phyloP scores from a whole-genome alignment of 1,140 invertebrate genomes.

The Drosophila tristis region DNA sequence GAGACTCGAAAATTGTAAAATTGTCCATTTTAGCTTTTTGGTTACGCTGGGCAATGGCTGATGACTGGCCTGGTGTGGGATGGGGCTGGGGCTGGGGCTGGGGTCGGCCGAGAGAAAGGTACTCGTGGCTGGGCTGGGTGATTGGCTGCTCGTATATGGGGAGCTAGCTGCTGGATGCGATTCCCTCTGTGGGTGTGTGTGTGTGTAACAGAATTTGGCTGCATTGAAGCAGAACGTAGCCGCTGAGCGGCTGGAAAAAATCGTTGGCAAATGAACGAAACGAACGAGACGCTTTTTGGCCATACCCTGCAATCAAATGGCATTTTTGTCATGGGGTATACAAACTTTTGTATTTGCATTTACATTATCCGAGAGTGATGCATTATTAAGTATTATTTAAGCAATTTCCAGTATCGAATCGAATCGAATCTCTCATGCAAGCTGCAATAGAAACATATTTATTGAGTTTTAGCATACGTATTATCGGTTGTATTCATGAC shows the following conservation, averaged over 20 bases:
- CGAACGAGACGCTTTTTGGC: slow-evolving; percentile 24
- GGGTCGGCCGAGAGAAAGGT: not conserved
- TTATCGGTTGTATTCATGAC: too few relatives aligned
- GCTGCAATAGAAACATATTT: too few relatives aligned
- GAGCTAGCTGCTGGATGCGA: not conserved
- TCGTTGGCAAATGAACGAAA: slow-evolving; percentile 42
- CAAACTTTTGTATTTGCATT: too few relatives aligned
- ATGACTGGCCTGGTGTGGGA: not conserved
- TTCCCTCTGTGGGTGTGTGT: slow-evolving; percentile 1
- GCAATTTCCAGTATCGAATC: too few relatives aligned
- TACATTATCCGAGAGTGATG: too few relatives aligned
- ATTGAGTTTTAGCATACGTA: too few relatives aligned
- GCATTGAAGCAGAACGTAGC: slow-evolving; percentile 78
- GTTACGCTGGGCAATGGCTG: slow-evolving; percentile 57
- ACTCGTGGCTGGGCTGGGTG: not conserved
- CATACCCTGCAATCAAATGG: slow-evolving; percentile 23
- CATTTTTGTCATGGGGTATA: too few relatives aligned
- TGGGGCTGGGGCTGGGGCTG: too few relatives aligned
- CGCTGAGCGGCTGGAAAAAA: slow-evolving; percentile 68
- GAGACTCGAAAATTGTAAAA: slow-evolving; percentile 74
- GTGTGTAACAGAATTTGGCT: slow-evolving; percentile 71
- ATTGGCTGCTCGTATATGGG: slow-evolving; percentile 29
- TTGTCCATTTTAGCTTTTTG: slow-evolving; percentile 78
- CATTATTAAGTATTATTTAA: too few relatives aligned
- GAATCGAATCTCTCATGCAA: too few relatives aligned